Evolutionary conservation across 2,113 vertebrate genomes (phyloP).

Genomic region (Ancistrus triradiatus): DNA sequence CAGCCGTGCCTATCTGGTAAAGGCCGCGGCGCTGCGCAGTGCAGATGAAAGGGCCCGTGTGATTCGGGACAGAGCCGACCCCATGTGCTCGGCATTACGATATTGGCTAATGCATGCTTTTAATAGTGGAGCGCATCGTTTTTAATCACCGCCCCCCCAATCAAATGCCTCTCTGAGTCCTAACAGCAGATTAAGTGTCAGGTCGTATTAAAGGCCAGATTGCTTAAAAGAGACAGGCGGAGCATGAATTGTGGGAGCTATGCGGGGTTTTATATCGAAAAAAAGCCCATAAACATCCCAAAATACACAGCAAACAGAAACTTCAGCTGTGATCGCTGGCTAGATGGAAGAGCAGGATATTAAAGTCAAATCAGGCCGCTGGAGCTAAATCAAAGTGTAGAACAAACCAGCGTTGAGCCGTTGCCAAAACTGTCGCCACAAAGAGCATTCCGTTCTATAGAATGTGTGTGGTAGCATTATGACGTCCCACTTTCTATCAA

Average conservation of each 20-base stretch:
- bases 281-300: conserved; percentile 3
- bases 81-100: conserved; percentile 28
- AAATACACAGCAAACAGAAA: background rate
- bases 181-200: conserved; percentile 43
- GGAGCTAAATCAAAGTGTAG: background rate
- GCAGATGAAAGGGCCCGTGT: conserved; percentile 34
- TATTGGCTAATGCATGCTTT: conserved; percentile 16
- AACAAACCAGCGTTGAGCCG: too few relatives aligned
- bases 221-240: conserved; percentile 33
- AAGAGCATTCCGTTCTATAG: too few relatives aligned
- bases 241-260: background rate
- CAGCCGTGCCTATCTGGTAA: conserved; percentile 30
- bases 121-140: conserved; percentile 31
- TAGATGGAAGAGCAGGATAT: too few relatives aligned
- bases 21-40: conserved; percentile 15
- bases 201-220: conserved; percentile 25
- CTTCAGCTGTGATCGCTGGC: background rate
- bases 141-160: conserved; percentile 18
- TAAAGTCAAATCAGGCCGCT: too few relatives aligned
- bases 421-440: too few relatives aligned
- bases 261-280: conserved; percentile 10
- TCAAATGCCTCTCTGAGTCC: conserved; percentile 39
- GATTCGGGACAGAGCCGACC: conserved; percentile 17
- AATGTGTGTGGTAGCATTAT: too few relatives aligned
- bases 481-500: too few relatives aligned